phyloP scores from a whole-genome alignment of 2,888 invertebrate genomes.

The Ypsolopha scabrella region DNA sequence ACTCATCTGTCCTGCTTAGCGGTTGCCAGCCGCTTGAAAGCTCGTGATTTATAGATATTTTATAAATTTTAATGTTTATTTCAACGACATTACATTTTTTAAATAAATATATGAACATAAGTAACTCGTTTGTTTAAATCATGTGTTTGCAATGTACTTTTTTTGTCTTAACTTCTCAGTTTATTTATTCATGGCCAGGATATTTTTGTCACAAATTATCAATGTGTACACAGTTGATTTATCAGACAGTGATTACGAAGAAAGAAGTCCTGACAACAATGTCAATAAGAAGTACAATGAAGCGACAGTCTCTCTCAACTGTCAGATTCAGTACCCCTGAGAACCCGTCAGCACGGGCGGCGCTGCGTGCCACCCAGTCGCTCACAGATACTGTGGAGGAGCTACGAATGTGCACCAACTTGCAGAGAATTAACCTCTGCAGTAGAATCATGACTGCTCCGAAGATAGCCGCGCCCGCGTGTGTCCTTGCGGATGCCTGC shows the following conservation, averaged over 20 bases:
- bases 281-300: constrained; percentile 54
- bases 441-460: constrained; percentile 38
- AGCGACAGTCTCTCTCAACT: constrained; percentile 53
- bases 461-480: constrained; percentile 33
- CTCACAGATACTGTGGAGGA: constrained; percentile 57
- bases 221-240: constrained; percentile 48
- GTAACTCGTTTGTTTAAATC: no score
- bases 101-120: no score
- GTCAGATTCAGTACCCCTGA: constrained; percentile 48
- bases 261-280: constrained; percentile 40
- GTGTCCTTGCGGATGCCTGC: constrained; percentile 58
- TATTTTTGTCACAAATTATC: neutral
- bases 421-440: constrained; percentile 44
- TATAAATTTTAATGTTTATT: no score
- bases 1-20: no score
- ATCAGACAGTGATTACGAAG: constrained; percentile 54
- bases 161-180: no score
- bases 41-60: no score
- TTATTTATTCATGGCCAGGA: neutral
- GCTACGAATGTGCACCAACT: constrained; percentile 41
- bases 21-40: no score
- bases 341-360: constrained; percentile 42
- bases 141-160: no score
- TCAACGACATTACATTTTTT: no score
- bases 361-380: constrained; percentile 56